phyloP scores from a whole-genome alignment of 2,113 vertebrate genomes.

The Isichthys henryi region DNA sequence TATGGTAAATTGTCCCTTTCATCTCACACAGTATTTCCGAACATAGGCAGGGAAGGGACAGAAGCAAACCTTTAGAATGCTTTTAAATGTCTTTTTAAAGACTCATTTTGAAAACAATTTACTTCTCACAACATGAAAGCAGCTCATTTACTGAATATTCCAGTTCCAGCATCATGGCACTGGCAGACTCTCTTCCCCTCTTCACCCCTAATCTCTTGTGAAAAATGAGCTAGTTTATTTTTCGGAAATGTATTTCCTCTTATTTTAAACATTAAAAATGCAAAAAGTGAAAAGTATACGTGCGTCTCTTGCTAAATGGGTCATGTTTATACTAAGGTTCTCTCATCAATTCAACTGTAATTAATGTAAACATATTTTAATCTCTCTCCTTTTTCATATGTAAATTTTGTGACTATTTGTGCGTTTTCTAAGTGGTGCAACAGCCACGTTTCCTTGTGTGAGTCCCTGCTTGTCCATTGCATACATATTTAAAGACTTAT shows the following conservation, averaged over 20 bases:
- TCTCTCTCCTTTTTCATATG: not conserved
- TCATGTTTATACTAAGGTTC: not conserved
- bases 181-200: not conserved
- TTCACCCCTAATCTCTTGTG: not conserved
- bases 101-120: conserved; percentile 4
- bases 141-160: not conserved
- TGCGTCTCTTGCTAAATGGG: not conserved
- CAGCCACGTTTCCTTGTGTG: not conserved
- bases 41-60: not conserved
- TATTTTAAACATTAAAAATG: conserved; percentile 8
- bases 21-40: not conserved
- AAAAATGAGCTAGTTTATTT: not conserved
- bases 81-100: not conserved
- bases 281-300: not conserved
- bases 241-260: not conserved
- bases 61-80: not conserved
- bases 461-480: not conserved
- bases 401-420: not conserved
- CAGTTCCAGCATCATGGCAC: not conserved
- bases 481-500: not conserved
- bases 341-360: not conserved
- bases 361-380: not conserved
- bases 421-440: not conserved
- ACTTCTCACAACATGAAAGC: not conserved
- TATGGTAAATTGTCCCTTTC: not conserved